These are phyloP conservation scores for Hymenopus coronatus DNA, from an alignment of 2,888 invertebrate species.

Conservation along the genomic window DNA sequence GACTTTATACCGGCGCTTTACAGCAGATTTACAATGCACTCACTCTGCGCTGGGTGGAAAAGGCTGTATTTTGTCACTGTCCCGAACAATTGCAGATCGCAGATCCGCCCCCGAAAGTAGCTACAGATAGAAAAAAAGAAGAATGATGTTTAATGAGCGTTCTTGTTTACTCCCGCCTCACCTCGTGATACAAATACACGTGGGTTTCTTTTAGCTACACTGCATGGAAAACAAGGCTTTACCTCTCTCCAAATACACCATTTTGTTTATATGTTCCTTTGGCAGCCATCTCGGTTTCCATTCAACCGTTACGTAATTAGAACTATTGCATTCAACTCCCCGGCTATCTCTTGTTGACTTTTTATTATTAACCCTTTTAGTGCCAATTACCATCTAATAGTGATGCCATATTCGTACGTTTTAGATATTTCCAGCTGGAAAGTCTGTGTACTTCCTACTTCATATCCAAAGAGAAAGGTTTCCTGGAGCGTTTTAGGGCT, in stretches of 20 bases:
- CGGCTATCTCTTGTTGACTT: no score
- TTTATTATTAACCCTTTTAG: no score
- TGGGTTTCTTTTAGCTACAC: neutral
- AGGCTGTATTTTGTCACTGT: neutral
- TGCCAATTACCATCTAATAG: no score
- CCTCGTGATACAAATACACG: neutral
- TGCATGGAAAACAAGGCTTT: neutral
- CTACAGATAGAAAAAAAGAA: neutral
- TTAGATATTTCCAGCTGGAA: no score
- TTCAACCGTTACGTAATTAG: no score
- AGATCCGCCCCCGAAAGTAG: neutral
- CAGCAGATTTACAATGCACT: neutral
- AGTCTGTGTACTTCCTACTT: no score
- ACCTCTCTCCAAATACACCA: neutral
- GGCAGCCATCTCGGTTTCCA: no score
- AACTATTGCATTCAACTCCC: no score
- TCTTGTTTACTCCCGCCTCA: neutral
- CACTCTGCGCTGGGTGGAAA: neutral
- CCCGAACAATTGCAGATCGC: neutral
- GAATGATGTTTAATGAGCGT: neutral
- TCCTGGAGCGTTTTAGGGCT: no score
- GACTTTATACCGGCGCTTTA: neutral
- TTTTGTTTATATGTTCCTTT: no score
- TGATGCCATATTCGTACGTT: no score
- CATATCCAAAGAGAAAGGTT: no score